Conservation (phyloP, 1,140 invertebrate genomes). For the Kradibia gibbosae region DNA sequence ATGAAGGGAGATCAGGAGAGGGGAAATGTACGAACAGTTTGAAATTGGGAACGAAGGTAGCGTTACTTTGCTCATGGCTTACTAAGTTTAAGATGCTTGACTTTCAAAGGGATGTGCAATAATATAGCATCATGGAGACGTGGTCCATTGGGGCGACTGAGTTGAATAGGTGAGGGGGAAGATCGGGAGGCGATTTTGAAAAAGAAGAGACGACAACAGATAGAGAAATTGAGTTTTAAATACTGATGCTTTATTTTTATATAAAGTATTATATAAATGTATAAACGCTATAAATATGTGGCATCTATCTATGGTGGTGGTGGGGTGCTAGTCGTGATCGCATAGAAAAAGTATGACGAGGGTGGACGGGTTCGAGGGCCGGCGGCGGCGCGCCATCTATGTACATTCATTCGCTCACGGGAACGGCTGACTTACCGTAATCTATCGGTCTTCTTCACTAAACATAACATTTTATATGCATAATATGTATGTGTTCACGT, state of each 20-base stretch:
- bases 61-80: background rate
- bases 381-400: constrained; percentile 72
- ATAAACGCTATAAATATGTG: constrained; percentile 74
- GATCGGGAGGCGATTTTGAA: constrained; percentile 15
- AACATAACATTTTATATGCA: constrained; percentile 66
- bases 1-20: too few species aligned
- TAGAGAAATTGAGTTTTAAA: constrained; percentile 68
- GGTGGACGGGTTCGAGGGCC: constrained; percentile 71
- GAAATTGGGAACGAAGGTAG: too few species aligned
- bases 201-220: constrained; percentile 45
- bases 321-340: constrained; percentile 73
- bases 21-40: too few species aligned
- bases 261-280: constrained; percentile 75
- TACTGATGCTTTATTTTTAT: constrained; percentile 75
- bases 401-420: constrained; percentile 73
- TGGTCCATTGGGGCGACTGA: too few species aligned
- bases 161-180: background rate
- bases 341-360: constrained; percentile 71
- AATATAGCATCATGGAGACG: too few species aligned
- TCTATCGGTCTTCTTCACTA: constrained; percentile 71
- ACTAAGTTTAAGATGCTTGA: background rate
- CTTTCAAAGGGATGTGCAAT: background rate
- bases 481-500: constrained; percentile 62
- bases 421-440: constrained; percentile 72
- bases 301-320: constrained; percentile 73